These are phyloP conservation scores for Notocelia uddmanniana DNA, from an alignment of 2,888 invertebrate genomes.

Conservation along the genomic window DNA sequence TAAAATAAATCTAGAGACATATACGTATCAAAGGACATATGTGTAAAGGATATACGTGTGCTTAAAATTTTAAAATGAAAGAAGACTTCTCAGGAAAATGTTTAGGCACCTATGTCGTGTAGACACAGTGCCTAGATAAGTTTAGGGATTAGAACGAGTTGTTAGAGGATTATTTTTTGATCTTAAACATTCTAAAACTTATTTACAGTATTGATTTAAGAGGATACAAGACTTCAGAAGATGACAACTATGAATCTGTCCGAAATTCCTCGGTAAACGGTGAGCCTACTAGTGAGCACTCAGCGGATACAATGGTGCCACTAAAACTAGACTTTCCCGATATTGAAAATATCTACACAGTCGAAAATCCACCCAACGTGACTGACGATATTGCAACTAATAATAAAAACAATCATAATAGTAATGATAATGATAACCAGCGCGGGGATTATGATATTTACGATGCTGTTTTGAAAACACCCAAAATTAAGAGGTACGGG, in stretches of 20 bases:
- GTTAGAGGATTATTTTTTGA: background rate
- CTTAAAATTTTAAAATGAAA: too few species aligned
- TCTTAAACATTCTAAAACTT: background rate
- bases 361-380: background rate
- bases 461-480: background rate
- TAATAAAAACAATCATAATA: background rate
- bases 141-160: too few species aligned
- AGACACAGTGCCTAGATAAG: too few species aligned
- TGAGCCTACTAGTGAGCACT: background rate
- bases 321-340: slow-evolving; percentile 21
- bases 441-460: background rate
- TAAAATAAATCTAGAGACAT: too few species aligned
- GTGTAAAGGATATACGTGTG: too few species aligned
- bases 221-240: slow-evolving; percentile 5
- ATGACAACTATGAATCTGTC: background rate
- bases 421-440: background rate
- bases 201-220: slow-evolving; percentile 7
- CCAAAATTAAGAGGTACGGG: slow-evolving; percentile 63
- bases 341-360: slow-evolving; percentile 14
- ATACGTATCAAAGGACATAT: too few species aligned
- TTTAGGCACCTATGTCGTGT: too few species aligned
- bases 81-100: too few species aligned
- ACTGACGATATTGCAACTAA: background rate
- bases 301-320: slow-evolving; percentile 11
- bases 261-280: background rate